These are phyloP conservation scores for Mus pahari DNA, from an alignment of 2,113 vertebrate species.

Conservation along the genomic window DNA sequence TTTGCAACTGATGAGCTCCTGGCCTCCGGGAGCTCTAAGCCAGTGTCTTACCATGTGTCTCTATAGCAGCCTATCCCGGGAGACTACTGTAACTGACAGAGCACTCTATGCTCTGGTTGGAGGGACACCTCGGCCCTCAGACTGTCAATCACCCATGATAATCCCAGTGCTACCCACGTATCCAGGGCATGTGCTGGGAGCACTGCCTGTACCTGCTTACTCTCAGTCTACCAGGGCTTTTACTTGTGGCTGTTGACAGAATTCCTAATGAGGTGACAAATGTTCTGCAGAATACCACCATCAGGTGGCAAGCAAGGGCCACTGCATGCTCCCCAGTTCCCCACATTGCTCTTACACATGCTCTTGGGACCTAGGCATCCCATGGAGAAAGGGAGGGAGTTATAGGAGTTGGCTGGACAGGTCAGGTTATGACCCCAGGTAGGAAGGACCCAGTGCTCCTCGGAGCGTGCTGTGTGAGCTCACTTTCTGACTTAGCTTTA, in stretches of 20 bases:
- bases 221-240: neutral
- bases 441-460: neutral
- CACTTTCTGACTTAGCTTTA: neutral
- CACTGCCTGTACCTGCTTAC: neutral
- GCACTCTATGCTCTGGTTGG: neutral
- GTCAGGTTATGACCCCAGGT: neutral
- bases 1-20: neutral
- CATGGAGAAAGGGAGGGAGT: neutral
- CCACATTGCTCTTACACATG: neutral
- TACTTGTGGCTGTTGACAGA: neutral
- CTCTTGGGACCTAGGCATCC: neutral
- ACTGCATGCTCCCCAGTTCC: neutral
- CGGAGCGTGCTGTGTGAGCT: neutral
- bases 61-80: accelerated
- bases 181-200: neutral
- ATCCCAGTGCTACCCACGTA: neutral
- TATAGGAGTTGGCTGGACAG: neutral
- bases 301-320: neutral
- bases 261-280: neutral
- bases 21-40: neutral
- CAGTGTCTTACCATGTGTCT: accelerated
- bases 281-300: neutral
- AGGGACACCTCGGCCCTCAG: neutral
- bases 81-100: too few species aligned
- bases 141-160: neutral